These are phyloP conservation scores for Trichonephila inaurata DNA, from an alignment of 1,140 invertebrate genomes.

Conservation along the genomic window DNA sequence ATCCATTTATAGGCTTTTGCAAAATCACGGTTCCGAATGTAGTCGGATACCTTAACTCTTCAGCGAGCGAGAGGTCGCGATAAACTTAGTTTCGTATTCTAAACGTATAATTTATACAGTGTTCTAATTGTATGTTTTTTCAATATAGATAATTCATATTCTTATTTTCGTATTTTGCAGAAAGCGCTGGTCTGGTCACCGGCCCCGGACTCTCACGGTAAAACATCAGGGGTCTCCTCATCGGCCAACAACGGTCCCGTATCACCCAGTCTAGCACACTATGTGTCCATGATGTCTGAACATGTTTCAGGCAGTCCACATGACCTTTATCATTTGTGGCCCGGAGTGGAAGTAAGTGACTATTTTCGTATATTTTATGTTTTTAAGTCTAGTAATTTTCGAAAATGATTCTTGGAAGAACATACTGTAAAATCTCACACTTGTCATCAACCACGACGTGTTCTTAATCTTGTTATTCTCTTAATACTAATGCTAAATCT, in stretches of 20 bases:
- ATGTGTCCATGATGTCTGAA: conserved; percentile 91
- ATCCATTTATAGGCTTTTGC: too few species aligned
- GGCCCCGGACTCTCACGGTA: conserved; percentile 78
- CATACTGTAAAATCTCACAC: too few species aligned
- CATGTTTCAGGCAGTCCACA: conserved; percentile 83
- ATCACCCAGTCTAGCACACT: conserved; percentile 83
- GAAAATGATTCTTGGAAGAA: too few species aligned
- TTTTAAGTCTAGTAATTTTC: too few species aligned
- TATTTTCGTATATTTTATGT: too few species aligned
- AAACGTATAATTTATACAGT: background rate
- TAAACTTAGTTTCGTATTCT: too few species aligned
- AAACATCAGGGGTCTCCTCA: conserved; percentile 64
- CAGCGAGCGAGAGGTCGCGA: too few species aligned
- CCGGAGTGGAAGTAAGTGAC: conserved; percentile 83
- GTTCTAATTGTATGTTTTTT: background rate
- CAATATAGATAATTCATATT: background rate
- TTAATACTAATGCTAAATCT: too few species aligned
- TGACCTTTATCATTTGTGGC: conserved; percentile 87
- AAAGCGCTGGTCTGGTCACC: conserved; percentile 81
- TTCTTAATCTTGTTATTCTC: too few species aligned
- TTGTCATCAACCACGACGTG: too few species aligned
- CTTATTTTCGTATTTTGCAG: conserved; percentile 79
- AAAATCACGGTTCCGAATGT: too few species aligned
- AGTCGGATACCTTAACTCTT: too few species aligned
- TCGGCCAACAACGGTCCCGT: conserved; percentile 74